phyloP scores from a whole-genome alignment of 1,140 invertebrate species.

The Penaeus japonicus region DNA sequence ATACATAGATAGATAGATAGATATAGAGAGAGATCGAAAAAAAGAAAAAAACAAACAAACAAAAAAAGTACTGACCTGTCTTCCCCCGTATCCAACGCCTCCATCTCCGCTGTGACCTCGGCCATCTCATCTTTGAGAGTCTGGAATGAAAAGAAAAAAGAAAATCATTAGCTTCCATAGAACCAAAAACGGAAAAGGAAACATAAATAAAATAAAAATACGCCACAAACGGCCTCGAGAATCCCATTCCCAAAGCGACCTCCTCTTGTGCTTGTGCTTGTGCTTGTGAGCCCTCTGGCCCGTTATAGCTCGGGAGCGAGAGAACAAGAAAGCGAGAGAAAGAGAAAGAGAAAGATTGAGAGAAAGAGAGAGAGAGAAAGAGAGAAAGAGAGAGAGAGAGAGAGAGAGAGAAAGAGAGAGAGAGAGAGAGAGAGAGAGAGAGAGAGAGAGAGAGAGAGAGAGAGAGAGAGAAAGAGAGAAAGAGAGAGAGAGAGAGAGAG shows the following conservation, averaged over 20 bases:
- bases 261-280: too few relatives aligned
- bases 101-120: conserved; percentile 93
- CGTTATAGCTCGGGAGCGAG: neutral
- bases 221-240: too few relatives aligned
- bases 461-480: neutral
- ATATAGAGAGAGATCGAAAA: neutral
- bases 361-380: neutral
- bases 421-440: neutral
- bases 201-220: neutral
- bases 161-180: neutral
- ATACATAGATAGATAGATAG: too few relatives aligned
- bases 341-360: neutral
- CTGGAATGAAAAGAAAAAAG: conserved; percentile 71
- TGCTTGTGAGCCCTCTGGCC: too few relatives aligned
- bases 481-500: neutral
- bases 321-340: neutral
- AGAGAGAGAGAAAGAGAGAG: neutral
- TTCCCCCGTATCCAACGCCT: conserved; percentile 85
- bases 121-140: conserved; percentile 96
- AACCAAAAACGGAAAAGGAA: neutral
- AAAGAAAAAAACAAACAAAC: neutral
- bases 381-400: neutral
- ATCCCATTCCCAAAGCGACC: too few relatives aligned
- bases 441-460: neutral
- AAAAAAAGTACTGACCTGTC: conserved; percentile 70